phyloP scores from a whole-genome alignment of 2,113 vertebrate genomes.

The Cryptotis parvus region DNA sequence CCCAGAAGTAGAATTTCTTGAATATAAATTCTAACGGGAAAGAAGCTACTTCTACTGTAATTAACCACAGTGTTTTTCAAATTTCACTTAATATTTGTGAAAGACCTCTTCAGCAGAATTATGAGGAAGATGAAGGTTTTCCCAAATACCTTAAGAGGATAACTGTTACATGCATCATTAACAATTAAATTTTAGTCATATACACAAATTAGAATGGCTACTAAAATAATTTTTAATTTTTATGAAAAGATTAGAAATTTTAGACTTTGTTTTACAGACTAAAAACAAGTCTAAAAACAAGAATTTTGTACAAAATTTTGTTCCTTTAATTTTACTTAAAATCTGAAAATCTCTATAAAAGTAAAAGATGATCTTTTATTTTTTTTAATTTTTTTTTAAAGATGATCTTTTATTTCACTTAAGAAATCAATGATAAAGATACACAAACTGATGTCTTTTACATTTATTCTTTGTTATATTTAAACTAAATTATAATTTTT shows the following conservation, averaged over 20 bases:
- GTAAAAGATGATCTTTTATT: too few relatives aligned
- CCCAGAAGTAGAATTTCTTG: background rate
- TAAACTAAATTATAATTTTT: slow-evolving; percentile 35
- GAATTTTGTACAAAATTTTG: background rate
- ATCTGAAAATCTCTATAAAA: background rate
- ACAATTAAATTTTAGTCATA: background rate
- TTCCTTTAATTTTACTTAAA: slow-evolving; percentile 2
- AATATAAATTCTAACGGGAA: slow-evolving; percentile 25
- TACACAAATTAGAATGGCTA: background rate
- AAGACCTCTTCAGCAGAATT: background rate
- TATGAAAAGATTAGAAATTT: background rate
- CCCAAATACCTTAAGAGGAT: background rate
- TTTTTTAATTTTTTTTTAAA: too few relatives aligned
- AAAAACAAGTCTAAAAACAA: background rate
- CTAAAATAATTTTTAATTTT: slow-evolving; percentile 10
- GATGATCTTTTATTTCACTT: background rate
- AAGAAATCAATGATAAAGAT: background rate
- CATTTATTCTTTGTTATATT: slow-evolving; percentile 38
- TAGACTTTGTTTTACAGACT: background rate
- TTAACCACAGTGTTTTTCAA: background rate
- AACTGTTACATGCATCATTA: background rate
- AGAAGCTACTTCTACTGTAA: background rate
- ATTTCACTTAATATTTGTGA: background rate
- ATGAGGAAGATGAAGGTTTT: background rate
- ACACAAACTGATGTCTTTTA: background rate